A percentile compares a stretch with the other conserved stretches of the same genome.
phyloP scores from a whole-genome alignment of 1,140 invertebrate species.

The Drosophila triauraria region DNA sequence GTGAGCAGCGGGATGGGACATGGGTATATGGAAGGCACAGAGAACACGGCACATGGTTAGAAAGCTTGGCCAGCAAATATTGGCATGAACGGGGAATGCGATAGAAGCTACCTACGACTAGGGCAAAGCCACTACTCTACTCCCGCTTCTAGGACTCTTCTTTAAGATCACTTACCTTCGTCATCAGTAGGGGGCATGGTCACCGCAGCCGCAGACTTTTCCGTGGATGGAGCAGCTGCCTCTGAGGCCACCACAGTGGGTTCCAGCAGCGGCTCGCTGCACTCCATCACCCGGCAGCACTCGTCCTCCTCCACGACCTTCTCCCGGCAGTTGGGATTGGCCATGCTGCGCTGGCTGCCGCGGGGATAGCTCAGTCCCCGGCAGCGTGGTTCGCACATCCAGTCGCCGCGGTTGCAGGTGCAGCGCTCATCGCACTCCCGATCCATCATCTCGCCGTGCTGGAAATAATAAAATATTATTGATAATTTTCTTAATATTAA shows the following conservation, averaged over 20 bases:
- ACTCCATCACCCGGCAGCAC: slow-evolving; percentile 91
- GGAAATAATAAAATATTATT: slow-evolving; percentile 17
- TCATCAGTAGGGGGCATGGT: slow-evolving; percentile 17
- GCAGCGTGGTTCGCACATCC: slow-evolving; percentile 90
- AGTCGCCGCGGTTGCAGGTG: slow-evolving; percentile 88
- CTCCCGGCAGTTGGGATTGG: slow-evolving; percentile 91
- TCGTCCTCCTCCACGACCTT: slow-evolving; percentile 88
- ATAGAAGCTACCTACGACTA: slow-evolving; percentile 42
- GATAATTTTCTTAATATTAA: neutral
- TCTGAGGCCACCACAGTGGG: slow-evolving; percentile 53
- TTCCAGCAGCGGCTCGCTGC: slow-evolving; percentile 77
- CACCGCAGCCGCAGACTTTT: slow-evolving; percentile 5
- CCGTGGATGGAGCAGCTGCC: slow-evolving; percentile 15
- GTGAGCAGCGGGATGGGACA: slow-evolving; percentile 46
- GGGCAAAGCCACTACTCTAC: slow-evolving; percentile 28
- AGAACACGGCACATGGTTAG: slow-evolving; percentile 56
- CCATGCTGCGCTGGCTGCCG: slow-evolving; percentile 86
- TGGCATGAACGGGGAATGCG: slow-evolving; percentile 32
- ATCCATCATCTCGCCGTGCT: slow-evolving; percentile 88
- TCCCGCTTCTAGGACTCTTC: neutral
- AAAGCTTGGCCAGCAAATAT: slow-evolving; percentile 28
- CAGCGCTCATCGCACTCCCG: slow-evolving; percentile 90
- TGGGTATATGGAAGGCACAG: slow-evolving; percentile 58
- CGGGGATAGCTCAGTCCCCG: slow-evolving; percentile 87
- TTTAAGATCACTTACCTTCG: slow-evolving; percentile 57